Percentiles rank a stretch among this genome's conserved stretches.
Evolutionary conservation across 2,888 invertebrate species (phyloP).

Genomic region (Resseliella maxima): DNA sequence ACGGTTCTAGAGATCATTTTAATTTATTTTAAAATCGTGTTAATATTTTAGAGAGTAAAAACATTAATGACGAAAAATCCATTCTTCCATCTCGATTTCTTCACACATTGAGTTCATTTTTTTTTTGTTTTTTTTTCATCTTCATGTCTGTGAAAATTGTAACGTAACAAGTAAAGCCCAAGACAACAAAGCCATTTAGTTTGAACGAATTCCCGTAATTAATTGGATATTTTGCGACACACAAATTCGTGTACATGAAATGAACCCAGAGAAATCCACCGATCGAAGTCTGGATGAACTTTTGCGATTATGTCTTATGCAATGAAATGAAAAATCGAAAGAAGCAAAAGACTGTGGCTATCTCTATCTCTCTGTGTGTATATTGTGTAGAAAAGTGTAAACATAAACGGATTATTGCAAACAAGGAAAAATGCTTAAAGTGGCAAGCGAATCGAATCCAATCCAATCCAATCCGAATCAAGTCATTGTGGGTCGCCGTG

Average conservation of each 20-base stretch:
- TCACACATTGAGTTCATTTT: no score
- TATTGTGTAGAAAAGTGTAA: neutral
- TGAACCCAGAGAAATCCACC: neutral
- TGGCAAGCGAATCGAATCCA: neutral
- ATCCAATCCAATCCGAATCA: slow-evolving; percentile 16
- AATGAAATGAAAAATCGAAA: neutral
- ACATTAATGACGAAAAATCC: no score
- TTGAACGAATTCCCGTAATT: neutral
- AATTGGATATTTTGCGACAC: slow-evolving; percentile 6
- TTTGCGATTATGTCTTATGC: slow-evolving; percentile 14
- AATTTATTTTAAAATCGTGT: neutral
- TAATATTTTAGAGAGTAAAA: no score
- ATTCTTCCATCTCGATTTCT: no score
- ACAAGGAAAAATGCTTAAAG: slow-evolving; percentile 19
- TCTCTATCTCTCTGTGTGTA: neutral
- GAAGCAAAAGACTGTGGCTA: neutral
- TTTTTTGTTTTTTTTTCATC: no score
- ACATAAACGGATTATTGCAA: slow-evolving; percentile 24
- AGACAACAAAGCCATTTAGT: no score
- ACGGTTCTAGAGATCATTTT: no score
- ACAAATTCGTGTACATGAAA: slow-evolving; percentile 5
- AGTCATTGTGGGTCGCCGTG: slow-evolving; percentile 22
- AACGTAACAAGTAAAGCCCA: no score
- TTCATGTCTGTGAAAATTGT: no score
- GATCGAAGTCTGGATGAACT: neutral